Percentiles rank a stretch among this genome's conserved stretches.
Conservation (phyloP, 2,888 invertebrate genomes). For the Pardosa pseudoannulata region DNA sequence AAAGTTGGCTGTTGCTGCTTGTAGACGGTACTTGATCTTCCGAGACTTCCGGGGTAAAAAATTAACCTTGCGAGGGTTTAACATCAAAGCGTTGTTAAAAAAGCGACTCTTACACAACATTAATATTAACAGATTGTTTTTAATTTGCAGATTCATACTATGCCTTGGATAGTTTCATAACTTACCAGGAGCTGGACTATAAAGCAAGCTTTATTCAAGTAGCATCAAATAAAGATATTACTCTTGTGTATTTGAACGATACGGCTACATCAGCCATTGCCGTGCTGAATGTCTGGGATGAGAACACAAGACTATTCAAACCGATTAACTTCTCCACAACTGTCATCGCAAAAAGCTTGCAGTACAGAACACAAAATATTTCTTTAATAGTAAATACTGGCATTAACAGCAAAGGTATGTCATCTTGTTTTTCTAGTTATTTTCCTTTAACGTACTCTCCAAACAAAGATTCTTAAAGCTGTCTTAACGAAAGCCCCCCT, state of each 20-base stretch:
- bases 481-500: too few relatives aligned
- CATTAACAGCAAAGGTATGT: conserved; percentile 22
- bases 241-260: conserved; percentile 20
- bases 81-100: too few relatives aligned
- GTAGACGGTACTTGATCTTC: too few relatives aligned
- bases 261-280: not conserved
- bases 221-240: not conserved
- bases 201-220: conserved; percentile 37
- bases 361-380: not conserved
- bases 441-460: too few relatives aligned
- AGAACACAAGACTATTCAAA: not conserved
- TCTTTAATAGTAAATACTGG: conserved; percentile 27
- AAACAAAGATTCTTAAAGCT: too few relatives aligned
- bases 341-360: not conserved
- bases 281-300: conserved; percentile 8
- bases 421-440: not conserved
- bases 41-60: too few relatives aligned
- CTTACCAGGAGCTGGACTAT: conserved; percentile 26
- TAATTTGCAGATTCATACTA: conserved; percentile 47
- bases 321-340: not conserved
- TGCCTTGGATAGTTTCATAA: conserved; percentile 37
- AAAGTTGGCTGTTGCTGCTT: too few relatives aligned
- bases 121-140: too few relatives aligned
- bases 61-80: too few relatives aligned
- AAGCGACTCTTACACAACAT: too few relatives aligned